Base-by-base conservation (phyloP, 2,113 vertebrate species). In the Gadus chalcogrammus region DNA sequence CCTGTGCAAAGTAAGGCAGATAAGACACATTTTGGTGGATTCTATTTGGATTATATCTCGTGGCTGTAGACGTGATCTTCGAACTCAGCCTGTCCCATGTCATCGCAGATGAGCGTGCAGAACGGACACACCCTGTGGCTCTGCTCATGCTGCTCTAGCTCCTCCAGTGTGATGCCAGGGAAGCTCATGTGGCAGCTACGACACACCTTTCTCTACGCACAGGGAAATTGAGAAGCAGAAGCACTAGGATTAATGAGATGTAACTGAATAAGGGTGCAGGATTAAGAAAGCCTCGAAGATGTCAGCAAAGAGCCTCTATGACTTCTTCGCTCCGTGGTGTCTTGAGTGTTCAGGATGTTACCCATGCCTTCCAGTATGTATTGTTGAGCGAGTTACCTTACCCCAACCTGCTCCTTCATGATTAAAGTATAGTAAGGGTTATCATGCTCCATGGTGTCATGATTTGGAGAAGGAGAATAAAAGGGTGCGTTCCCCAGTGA, bases 21-120 rank as follows among this genome's bases (percentile, higher is more conserved):
- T 48, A 48, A 48, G 5, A 48, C 42, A 12, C 42, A 48, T 48
- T 9, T 48, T 48, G 42, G 9, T 48, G 42, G 31, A 35, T 35
- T 35, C 5, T 48, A 48, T 13, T 48, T 7, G 8, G n/a, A 18
- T 24, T 13, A 61, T n/a, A 60, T 5, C 18, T 20, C 60, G 66
- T 92, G 91, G 68, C 82, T 24, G 73, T 93, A 92, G 68, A 93
- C 92, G 27, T 93, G 92, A 35, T 90, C 87, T 62, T 92, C 91
- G 35, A 88, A 93, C 72, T 72, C 71, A 0, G 79, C 17, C 84
- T 93, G 92, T 31, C 82, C 82, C 84, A 90, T 85, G 76, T 53
- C 3, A 64, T 93, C 91, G 13, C 89, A 93, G 82, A 91, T 78
- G 61, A 90, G 73, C 0, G 80, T 79, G 77, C 92, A 93, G 85